Evolutionary conservation across 2,888 invertebrate species (phyloP), one percentile per base, ranked within the genome.

Genomic region (Hydroisotoma schaefferi): DNA sequence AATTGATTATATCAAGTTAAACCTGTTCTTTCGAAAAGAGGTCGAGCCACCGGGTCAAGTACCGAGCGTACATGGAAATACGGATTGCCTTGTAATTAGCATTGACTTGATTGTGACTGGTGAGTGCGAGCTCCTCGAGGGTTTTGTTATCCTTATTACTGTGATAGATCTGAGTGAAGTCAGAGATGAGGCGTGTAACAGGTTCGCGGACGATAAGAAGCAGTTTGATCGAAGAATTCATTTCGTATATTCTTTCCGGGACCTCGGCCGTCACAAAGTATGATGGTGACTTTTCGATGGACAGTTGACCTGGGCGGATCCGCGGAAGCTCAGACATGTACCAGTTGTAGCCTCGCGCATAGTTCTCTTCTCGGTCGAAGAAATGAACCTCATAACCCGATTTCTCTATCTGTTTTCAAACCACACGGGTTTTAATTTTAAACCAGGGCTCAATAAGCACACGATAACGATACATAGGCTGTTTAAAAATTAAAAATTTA

Each of bases 231-330:
- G 89, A 87, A 8, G 89, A 85, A 80, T 98, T 95, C 92, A 98
- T 94, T 61, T 90, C 89, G 71, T 87, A 83, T 55, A 99, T 92
- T 67, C 98, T 82, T 78, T 92, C 90, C 12, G 98, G 95, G 29
- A 93, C 52, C 84, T 91, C 88, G 15, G 91, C 88, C 57, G 93
- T 93, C 47, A 95, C 92, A 80, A 98, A 98, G 79, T 98, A 98
- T 74, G 94, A 93, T 4, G 98, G 98, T 73, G 94, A 95, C 79
- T 99, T 98, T 78, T 98, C 98, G 73, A 95, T 90, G 57, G 94
- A 94, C 71, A 95, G 87, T 78, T 95, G 94, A 44, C 90, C 90
- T 67, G 86, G 85, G 78, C 88, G 90, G 1, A 94, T 92, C 74
- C 88, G 87, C 12, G 95, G 95, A 94, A 97, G 95, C 77, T 91